phyloP scores from a whole-genome alignment of 92 coral and sea anemone genomes.

The Umimayanthus kanabou region DNA sequence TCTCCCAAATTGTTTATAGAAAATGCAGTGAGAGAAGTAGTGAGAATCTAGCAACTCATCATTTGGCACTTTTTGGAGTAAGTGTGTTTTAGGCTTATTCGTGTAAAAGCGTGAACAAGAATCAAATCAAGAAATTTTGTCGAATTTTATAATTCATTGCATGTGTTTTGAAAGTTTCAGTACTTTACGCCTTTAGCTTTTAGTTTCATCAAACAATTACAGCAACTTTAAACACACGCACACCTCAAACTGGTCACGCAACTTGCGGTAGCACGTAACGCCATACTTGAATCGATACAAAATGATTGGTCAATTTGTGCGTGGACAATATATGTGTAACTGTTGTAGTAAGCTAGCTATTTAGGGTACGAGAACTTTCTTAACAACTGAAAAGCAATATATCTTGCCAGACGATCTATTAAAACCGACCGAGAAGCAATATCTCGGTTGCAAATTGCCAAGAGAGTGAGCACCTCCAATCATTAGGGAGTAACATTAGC shows the following conservation, averaged over 20 bases:
- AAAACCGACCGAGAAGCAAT: neutral
- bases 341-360: neutral
- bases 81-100: neutral
- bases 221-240: neutral
- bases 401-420: neutral
- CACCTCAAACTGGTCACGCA: neutral
- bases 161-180: neutral
- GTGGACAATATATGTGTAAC: too few relatives aligned
- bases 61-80: too few relatives aligned
- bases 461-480: neutral
- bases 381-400: neutral
- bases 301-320: neutral
- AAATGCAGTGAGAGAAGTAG: too few relatives aligned
- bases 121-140: neutral
- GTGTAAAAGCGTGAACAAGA: neutral
- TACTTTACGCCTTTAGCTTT: too few relatives aligned
- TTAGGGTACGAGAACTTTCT: neutral
- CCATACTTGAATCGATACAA: neutral
- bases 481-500: neutral
- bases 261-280: too few relatives aligned
- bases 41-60: too few relatives aligned
- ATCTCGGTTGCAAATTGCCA: slow-evolving; percentile 7
- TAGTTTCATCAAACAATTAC: neutral
- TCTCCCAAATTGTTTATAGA: too few relatives aligned
- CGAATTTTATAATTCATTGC: too few relatives aligned